Conservation (phyloP, 2,888 invertebrate species). For the Pomacea canaliculata region DNA sequence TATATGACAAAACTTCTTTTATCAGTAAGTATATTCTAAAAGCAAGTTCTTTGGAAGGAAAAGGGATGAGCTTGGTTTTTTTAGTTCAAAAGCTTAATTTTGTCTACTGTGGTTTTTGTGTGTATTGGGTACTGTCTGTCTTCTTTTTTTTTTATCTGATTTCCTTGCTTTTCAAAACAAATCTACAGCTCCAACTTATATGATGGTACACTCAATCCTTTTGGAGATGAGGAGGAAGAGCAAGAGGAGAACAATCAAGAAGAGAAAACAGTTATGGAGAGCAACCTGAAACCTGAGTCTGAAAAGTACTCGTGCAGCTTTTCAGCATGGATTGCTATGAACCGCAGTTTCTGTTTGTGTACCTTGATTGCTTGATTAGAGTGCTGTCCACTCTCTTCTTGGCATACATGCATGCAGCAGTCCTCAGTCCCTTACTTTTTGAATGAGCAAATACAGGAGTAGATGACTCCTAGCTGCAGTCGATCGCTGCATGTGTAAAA, state of each 20-base stretch:
- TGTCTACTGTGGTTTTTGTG: too few relatives aligned
- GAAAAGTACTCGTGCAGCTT: not conserved
- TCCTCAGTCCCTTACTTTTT: not conserved
- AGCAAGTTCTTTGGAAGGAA: too few relatives aligned
- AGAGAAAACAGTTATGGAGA: slow-evolving; percentile 8
- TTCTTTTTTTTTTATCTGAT: not conserved
- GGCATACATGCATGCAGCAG: not conserved
- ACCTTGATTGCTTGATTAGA: not conserved
- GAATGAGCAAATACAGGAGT: not conserved
- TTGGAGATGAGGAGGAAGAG: slow-evolving; percentile 59
- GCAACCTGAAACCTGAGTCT: not conserved
- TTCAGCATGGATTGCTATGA: slow-evolving; percentile 11
- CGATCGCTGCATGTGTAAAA: too few relatives aligned
- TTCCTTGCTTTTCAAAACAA: not conserved
- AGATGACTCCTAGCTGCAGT: not conserved
- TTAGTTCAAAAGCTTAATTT: too few relatives aligned
- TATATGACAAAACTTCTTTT: too few relatives aligned
- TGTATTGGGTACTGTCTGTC: not conserved
- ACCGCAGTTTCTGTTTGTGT: not conserved
- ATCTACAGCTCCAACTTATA: slow-evolving; percentile 32
- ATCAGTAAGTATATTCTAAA: too few relatives aligned
- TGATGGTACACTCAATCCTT: slow-evolving; percentile 66
- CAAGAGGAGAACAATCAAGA: slow-evolving; percentile 11
- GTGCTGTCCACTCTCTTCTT: not conserved
- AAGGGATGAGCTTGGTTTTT: too few relatives aligned